Base-by-base conservation (phyloP, 1,140 invertebrate species). In the Homalodisca vitripennis region DNA sequence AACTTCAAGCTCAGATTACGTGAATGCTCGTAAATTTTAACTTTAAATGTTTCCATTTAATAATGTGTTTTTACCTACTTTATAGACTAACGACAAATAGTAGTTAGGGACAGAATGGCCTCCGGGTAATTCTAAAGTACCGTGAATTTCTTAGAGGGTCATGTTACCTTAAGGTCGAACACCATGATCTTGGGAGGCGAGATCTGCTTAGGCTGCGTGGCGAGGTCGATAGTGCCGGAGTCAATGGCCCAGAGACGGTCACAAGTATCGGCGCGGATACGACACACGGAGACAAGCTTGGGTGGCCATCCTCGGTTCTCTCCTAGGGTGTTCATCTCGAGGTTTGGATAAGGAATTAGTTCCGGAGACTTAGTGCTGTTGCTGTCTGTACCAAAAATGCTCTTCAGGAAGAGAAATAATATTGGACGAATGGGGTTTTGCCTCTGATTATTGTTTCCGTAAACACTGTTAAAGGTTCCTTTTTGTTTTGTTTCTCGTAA, bases 171-270 rank as follows among this genome's bases (percentile, higher is more conserved):
- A 27, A 92, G 77, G 75, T 92, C 87, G 75, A 90, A 92, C 24
- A 92, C 79, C 10, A 90, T 77, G 20, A 93, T 75, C n/a, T 85
- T 81, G 0, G 89, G 84, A 22, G 83, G 78, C 3, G 81, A 81
- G 55, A 79, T 77, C 70, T 80, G 82, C 73, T 85, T 84, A 70
- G 85, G 84, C 2, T 79, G 80, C 29, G 85, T 86, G 3, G 88
- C 72, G 31, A 86, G 84, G 13, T 87, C 84, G 0, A 84, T 82
- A 29, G 88, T 82, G 0, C 90, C 89, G 0, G 87, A 89, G 72
- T 92, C 91, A 32, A 92, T 74, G 0, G 89, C 87, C 90, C 90
- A 92, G 0, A 92, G 83, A 1, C 90, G 83, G 26, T 85, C 85
- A 75, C 90, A 92, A n/a, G 82, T 80, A 78, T 92, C 70, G n/a